These are phyloP conservation scores for Parotocinclus haroldoi DNA, from an alignment of 2,797 vertebrate genomes.

Conservation along the genomic window DNA sequence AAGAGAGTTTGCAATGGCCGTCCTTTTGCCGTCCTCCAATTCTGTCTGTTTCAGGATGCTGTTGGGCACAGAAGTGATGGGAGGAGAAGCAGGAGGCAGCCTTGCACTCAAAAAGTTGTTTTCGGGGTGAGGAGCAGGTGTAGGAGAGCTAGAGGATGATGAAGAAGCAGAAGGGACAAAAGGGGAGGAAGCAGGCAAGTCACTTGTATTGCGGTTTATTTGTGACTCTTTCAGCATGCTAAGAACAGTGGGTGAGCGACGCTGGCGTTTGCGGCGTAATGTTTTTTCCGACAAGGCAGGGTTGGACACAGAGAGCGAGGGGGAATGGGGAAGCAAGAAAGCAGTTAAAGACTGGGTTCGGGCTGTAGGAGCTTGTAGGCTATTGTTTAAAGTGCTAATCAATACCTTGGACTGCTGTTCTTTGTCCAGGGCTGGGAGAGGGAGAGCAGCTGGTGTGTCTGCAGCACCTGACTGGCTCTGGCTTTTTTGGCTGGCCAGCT, in stretches of 20 bases:
- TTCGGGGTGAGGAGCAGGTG: constrained; percentile 64
- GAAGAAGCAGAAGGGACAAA: constrained; percentile 43
- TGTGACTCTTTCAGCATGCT: constrained; percentile 73
- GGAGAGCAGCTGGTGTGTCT: constrained; percentile 30
- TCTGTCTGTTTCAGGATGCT: constrained; percentile 58
- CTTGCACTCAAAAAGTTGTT: constrained; percentile 61
- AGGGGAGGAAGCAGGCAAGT: constrained; percentile 62
- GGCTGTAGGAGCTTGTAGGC: constrained; percentile 61
- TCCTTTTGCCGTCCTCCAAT: constrained; percentile 66
- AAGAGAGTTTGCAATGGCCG: constrained; percentile 41
- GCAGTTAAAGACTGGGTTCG: constrained; percentile 61
- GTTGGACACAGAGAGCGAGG: constrained; percentile 64
- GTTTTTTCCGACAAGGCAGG: constrained; percentile 58
- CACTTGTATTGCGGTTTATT: constrained; percentile 60
- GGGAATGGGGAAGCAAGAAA: constrained; percentile 61
- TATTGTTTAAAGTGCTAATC: constrained; percentile 90
- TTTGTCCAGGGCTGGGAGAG: constrained; percentile 59
- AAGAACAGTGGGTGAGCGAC: constrained; percentile 76
- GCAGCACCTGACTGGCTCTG: constrained; percentile 59
- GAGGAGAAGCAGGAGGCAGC: constrained; percentile 28
- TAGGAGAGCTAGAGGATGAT: constrained; percentile 55
- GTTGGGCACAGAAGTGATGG: constrained; percentile 13
- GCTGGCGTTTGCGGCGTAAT: constrained; percentile 72
- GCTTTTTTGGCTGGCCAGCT: constrained; percentile 78
- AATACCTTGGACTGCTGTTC: constrained; percentile 75